Evolutionary conservation across 2,113 vertebrate species (phyloP), one percentile per base, ranked within the genome.

Genomic region (Scophthalmus maximus): DNA sequence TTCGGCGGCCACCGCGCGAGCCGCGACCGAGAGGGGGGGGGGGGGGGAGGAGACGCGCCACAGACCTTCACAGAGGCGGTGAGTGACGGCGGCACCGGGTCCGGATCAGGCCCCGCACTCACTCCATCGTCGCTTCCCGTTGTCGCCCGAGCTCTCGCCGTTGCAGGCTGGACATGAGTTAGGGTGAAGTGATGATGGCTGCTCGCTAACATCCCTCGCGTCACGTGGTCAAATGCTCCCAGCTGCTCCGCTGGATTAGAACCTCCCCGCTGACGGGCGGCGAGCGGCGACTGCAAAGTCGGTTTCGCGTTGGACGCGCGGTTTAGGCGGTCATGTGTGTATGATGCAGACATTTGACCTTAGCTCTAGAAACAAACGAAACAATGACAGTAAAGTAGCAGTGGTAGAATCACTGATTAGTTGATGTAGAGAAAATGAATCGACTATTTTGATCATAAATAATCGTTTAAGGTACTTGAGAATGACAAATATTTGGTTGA

Each of bases 141-240:
- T 3, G 68, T 59, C 44, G 73, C 62, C 66, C 76, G 57, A 71
- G 79, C 84, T 86, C 75, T 20, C 4, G 55, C 50, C 72, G 73
- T 78, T 82, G 76, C 79, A 69, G 73, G 44, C 81, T 72, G 82
- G 75, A 73, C 85, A 82, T 89, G 91, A 88, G 89, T 90, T 83
- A n/a, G 68, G 85, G 79, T 89, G 80, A 87, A 92, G 89, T 87
- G 90, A 85, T 84, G 90, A 94, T 90, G 93, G 90, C 93, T 92
- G 89, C 92, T 86, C 89, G 83, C 88, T 88, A 89, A 87, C 92
- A 85, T 86, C 87, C 72, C 88, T 68, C 52, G 6, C 36, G 50
- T 95, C 95, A 95, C 95, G 93, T 95, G 94, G 89, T 92, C 36
- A 90, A 92, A 90, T 82, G 88, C 93, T 90, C 92, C 88, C 94